A percentile compares a stretch with the other conserved stretches of the same genome.
phyloP scores from a whole-genome alignment of 2,797 vertebrate genomes.

The Leptodactylus fallax region DNA sequence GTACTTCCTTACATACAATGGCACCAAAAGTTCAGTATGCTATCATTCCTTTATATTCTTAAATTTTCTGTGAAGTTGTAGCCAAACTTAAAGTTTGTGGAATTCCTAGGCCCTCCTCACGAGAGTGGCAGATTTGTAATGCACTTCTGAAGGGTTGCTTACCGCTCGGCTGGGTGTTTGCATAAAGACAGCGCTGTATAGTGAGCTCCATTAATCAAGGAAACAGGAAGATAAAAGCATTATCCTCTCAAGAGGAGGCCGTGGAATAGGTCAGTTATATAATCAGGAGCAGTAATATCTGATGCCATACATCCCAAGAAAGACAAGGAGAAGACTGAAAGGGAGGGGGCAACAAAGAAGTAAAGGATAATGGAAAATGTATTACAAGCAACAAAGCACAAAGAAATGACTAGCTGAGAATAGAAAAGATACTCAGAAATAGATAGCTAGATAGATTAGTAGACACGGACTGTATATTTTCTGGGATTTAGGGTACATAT shows the following conservation, averaged over 20 bases:
- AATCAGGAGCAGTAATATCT: conserved; percentile 76
- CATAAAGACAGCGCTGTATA: conserved; percentile 52
- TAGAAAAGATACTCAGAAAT: neutral
- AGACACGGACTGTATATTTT: too few relatives aligned
- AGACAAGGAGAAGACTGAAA: neutral
- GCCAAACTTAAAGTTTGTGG: conserved; percentile 33
- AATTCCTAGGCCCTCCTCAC: conserved; percentile 37
- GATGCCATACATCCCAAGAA: conserved; percentile 50
- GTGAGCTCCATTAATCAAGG: conserved; percentile 68
- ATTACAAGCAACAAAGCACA: neutral
- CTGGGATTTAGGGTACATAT: too few relatives aligned
- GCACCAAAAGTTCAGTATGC: too few relatives aligned
- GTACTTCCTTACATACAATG: too few relatives aligned
- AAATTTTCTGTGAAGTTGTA: neutral
- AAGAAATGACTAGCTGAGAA: neutral
- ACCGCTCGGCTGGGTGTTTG: conserved; percentile 56
- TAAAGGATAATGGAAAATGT: neutral
- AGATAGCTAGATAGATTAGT: neutral
- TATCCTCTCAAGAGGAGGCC: conserved; percentile 58
- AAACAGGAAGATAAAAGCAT: conserved; percentile 70
- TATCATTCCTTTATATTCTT: neutral
- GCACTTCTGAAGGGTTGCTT: conserved; percentile 48
- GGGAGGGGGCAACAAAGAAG: neutral
- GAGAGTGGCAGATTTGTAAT: conserved; percentile 20
- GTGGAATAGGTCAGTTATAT: conserved; percentile 68